Evolutionary conservation across 1,140 invertebrate genomes (phyloP).

Genomic region (Caenorhabditis briggsae): DNA sequence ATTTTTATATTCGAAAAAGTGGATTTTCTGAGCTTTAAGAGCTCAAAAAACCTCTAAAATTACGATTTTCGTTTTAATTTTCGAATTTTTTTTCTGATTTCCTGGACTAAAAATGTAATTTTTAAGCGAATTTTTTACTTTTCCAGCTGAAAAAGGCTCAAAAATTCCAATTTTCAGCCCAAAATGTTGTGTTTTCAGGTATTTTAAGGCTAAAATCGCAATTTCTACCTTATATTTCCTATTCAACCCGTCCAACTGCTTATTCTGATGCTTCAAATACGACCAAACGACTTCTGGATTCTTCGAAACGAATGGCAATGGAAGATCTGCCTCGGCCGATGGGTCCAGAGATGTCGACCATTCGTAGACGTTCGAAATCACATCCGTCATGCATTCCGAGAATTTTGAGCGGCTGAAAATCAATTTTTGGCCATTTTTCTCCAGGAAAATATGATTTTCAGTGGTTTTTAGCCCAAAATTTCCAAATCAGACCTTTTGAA

Average conservation of each 20-base stretch:
- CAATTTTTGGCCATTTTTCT: too few species aligned
- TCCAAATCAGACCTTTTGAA: neutral
- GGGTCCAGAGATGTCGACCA: slow-evolving; percentile 30
- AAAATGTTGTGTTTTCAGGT: too few species aligned
- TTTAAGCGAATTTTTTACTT: too few species aligned
- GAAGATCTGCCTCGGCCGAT: slow-evolving; percentile 13
- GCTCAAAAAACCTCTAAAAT: too few species aligned
- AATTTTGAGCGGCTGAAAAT: slow-evolving; percentile 40
- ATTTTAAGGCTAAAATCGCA: too few species aligned
- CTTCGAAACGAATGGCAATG: slow-evolving; percentile 41
- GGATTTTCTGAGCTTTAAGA: too few species aligned
- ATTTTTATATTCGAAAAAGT: too few species aligned
- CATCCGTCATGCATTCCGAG: neutral
- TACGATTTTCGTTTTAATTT: too few species aligned
- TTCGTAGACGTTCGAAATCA: slow-evolving; percentile 39
- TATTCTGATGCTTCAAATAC: slow-evolving; percentile 44
- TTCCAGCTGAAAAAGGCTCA: neutral
- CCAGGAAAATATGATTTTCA: too few species aligned
- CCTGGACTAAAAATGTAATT: too few species aligned
- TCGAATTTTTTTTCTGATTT: too few species aligned
- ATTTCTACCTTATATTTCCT: slow-evolving; percentile 27
- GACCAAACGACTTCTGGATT: slow-evolving; percentile 37
- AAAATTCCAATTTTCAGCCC: neutral
- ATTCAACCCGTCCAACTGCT: slow-evolving; percentile 32
- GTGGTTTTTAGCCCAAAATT: neutral